A percentile compares a stretch with the other conserved stretches of the same genome.
Conservation (phyloP, 2,888 invertebrate genomes). For the Subacronicta megacephala region DNA sequence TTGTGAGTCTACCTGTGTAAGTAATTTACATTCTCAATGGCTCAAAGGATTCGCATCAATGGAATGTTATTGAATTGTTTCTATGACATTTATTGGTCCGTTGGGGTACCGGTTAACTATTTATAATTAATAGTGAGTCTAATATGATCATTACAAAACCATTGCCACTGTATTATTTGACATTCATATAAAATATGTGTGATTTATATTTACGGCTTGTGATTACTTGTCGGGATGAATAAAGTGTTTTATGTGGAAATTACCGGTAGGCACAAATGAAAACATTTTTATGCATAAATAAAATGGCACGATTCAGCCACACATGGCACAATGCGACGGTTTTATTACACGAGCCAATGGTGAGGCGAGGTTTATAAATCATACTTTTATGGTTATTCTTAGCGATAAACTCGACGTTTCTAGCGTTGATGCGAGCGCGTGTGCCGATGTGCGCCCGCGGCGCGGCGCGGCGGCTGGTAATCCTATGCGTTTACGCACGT, state of each 20-base stretch:
- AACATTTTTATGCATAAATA: conserved; percentile 62
- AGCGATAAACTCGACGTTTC: conserved; percentile 76
- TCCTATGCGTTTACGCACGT: conserved; percentile 31
- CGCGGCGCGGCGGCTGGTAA: conserved; percentile 25
- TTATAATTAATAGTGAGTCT: no score
- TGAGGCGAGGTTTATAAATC: conserved; percentile 83
- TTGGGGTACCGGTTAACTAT: conserved; percentile 10
- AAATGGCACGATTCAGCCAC: conserved; percentile 69
- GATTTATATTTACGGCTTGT: conserved; percentile 28
- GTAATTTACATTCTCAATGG: conserved; percentile 42
- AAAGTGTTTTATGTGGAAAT: conserved; percentile 45
- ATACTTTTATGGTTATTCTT: conserved; percentile 82
- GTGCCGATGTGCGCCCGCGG: conserved; percentile 28
- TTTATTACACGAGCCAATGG: conserved; percentile 78
- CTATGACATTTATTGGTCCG: conserved; percentile 39
- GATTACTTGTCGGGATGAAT: conserved; percentile 29
- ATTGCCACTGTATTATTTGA: conserved; percentile 11
- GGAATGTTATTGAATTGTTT: conserved; percentile 47
- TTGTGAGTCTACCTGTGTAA: conserved; percentile 1
- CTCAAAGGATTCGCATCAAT: conserved; percentile 43
- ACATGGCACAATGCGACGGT: conserved; percentile 72
- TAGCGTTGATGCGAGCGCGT: conserved; percentile 51
- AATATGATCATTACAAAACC: conserved; percentile 14
- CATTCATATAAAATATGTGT: conserved; percentile 6
- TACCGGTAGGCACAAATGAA: conserved; percentile 45